These are phyloP conservation scores for Acanthurus leucopareius DNA, from an alignment of 2,797 vertebrate genomes.

Conservation along the genomic window DNA sequence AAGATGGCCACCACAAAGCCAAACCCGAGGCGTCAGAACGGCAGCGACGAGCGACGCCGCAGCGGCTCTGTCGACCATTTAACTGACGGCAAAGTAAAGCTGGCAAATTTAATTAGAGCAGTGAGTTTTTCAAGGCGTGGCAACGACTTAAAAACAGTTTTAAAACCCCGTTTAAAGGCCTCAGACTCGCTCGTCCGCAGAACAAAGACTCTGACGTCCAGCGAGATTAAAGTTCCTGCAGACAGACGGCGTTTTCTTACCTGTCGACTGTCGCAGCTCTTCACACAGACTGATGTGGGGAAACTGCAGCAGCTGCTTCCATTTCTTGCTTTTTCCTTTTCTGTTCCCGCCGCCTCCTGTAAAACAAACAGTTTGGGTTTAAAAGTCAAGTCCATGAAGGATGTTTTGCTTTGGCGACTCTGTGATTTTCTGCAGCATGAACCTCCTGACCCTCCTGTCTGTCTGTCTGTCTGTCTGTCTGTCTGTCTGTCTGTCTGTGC, in stretches of 20 bases:
- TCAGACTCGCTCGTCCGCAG: not conserved
- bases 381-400: not conserved
- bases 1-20: too few species aligned
- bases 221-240: not conserved
- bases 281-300: slow-evolving; percentile 97
- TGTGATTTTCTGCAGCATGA: too few species aligned
- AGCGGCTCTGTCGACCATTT: too few species aligned
- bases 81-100: too few species aligned
- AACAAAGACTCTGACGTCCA: not conserved
- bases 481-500: too few species aligned
- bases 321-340: slow-evolving; percentile 99
- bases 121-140: too few species aligned
- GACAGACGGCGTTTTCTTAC: slow-evolving; percentile 76
- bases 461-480: too few species aligned
- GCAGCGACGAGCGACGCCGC: too few species aligned
- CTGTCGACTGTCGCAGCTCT: slow-evolving; percentile 92
- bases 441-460: too few species aligned
- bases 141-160: not conserved
- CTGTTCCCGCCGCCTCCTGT: slow-evolving; percentile 95
- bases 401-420: too few species aligned
- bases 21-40: too few species aligned
- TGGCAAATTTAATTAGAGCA: too few species aligned
- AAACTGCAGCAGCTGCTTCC: slow-evolving; percentile 99
- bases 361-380: slow-evolving; percentile 43
- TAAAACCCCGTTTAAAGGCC: slow-evolving; percentile 2